Base-by-base conservation (phyloP, 2,113 vertebrate species). In the Lota lota region DNA sequence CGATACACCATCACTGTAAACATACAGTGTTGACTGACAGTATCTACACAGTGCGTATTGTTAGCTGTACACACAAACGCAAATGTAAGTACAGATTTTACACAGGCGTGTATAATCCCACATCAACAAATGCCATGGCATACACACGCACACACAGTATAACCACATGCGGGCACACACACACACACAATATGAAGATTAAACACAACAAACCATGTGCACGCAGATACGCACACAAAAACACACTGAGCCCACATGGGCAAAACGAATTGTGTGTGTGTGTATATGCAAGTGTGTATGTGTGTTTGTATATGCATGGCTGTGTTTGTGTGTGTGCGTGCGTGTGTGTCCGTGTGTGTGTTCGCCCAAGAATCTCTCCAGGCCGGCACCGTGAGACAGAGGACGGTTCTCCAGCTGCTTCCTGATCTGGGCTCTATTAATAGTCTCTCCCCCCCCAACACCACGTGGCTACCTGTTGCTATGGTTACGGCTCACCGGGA, bases 381-480 rank as follows among this genome's bases (percentile, higher is more conserved):
- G 1, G 40, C 8, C 40, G 40, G 7, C 10, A 11, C 7, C 10
- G 12, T 22, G 62, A 64, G 63, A 68, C 63, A 64, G 36, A 69
- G 74, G 75, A 78, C 79, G 59, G 0, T 67, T 78, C 82, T 75
- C 74, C 84, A 84, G 79, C 83, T 82, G 79, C 70, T 64, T 83
- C 78, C 79, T 69, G 74, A 84, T 79, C 40, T 14, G 63, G 80
- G 75, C 71, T 79, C 84, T 88, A 88, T 85, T 88, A 86, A 90
- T 87, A 90, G 88, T 79, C 72, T 66, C 18, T 6, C 72, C 68
- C 71, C 69, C 63, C 77, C 77, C 80, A 71, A 79, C 70, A 70
- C 77, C 76, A 84, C 80, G 61, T 81, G 69, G 88, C 77, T 80
- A 85, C 84, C 80, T 79, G 84, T 88, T 81, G 84, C 88, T 22